These are phyloP conservation scores for Entosphenus tridentatus DNA, from an alignment of 2,113 vertebrate species.

Conservation along the genomic window DNA sequence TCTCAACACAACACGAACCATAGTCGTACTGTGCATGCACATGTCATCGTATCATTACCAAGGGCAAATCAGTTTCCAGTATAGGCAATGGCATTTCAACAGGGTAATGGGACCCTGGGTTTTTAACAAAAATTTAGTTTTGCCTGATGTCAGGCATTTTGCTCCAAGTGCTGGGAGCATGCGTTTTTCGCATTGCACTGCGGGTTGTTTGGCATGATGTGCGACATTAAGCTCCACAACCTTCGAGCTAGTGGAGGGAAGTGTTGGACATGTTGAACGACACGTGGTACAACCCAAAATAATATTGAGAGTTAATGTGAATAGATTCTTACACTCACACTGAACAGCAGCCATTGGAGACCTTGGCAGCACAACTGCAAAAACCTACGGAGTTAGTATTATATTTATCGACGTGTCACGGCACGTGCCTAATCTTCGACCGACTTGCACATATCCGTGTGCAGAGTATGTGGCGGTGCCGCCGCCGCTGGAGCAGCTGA, in stretches of 20 bases:
- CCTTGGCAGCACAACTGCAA: not conserved
- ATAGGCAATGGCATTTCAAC: no score
- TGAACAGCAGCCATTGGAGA: not conserved
- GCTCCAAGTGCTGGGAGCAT: no score
- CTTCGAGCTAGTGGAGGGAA: no score
- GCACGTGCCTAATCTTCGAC: not conserved
- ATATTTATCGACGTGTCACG: constrained; percentile 1
- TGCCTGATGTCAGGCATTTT: no score
- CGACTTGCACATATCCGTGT: constrained; percentile 8
- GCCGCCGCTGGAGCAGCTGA: constrained; percentile 71
- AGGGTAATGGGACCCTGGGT: no score
- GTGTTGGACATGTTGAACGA: no score
- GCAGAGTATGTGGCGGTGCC: constrained; percentile 61
- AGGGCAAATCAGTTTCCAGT: no score
- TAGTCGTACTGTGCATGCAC: not conserved
- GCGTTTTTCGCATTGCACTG: no score
- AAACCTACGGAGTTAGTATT: not conserved
- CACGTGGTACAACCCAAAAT: not conserved
- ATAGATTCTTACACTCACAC: not conserved
- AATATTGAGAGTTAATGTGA: not conserved
- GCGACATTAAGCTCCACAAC: no score
- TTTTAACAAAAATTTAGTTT: no score
- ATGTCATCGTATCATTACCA: not conserved
- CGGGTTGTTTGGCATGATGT: no score
- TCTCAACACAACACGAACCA: not conserved